Conservation (phyloP, 2,113 vertebrate species). For the Jaculus jaculus region DNA sequence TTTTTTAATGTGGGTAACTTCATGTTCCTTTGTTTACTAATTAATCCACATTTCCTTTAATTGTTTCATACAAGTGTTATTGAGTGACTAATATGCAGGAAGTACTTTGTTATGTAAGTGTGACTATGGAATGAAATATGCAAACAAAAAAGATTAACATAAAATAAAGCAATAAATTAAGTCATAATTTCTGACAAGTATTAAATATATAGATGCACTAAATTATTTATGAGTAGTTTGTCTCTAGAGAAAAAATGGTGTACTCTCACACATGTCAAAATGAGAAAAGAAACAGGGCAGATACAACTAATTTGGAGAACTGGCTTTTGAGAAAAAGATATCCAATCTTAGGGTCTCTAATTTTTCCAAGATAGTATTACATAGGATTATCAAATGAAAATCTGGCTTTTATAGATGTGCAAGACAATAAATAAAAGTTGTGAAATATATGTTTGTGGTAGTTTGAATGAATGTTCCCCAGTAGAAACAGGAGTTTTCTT, state of each 20-base stretch:
- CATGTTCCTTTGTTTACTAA: neutral
- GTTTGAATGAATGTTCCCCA: no score
- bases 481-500: no score
- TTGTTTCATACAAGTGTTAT: neutral
- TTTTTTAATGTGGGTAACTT: neutral
- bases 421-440: neutral
- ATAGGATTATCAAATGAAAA: neutral
- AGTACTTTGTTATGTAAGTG: neutral
- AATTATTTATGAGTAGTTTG: neutral
- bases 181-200: neutral
- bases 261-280: neutral
- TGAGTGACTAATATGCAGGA: neutral
- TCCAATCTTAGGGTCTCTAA: neutral
- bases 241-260: neutral
- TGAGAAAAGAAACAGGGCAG: neutral
- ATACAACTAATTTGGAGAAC: neutral
- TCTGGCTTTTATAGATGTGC: neutral
- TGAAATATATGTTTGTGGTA: neutral
- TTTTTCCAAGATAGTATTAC: neutral
- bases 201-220: neutral
- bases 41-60: neutral
- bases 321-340: neutral
- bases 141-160: neutral
- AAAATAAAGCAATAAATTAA: slow-evolving; percentile 1
- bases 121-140: neutral